These are phyloP conservation scores for Agelaius tricolor DNA, from an alignment of 2,113 vertebrate genomes.

Conservation along the genomic window DNA sequence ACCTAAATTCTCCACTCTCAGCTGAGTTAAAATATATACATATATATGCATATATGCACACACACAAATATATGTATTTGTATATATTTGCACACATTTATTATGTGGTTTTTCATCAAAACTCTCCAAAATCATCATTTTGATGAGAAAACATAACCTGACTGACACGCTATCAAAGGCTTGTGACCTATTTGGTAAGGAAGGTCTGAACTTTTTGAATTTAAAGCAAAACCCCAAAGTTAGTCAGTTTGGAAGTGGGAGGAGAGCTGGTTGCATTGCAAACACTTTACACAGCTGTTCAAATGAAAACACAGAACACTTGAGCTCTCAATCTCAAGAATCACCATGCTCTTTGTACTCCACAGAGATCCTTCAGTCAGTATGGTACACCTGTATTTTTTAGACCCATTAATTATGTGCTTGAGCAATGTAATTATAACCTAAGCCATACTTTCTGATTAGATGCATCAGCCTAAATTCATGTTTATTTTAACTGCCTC, in stretches of 20 bases:
- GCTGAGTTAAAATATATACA: not conserved
- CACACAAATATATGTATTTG: not conserved
- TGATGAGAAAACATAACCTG: not conserved
- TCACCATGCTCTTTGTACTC: constrained; percentile 40
- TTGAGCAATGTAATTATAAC: constrained; percentile 66
- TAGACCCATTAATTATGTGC: constrained; percentile 68
- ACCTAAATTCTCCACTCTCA: not conserved
- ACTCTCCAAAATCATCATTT: not conserved
- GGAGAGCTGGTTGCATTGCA: not conserved
- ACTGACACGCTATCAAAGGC: not conserved
- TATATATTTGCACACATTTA: not conserved
- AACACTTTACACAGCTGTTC: constrained; percentile 47
- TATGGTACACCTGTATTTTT: constrained; percentile 65
- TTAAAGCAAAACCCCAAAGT: not conserved
- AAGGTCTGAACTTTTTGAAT: not conserved
- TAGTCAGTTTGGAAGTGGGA: not conserved
- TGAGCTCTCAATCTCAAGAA: constrained; percentile 58
- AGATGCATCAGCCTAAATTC: constrained; percentile 64
- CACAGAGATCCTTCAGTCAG: constrained; percentile 57
- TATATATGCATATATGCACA: not conserved
- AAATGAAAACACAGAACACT: constrained; percentile 60
- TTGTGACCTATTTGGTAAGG: not conserved
- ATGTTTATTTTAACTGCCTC: constrained; percentile 70
- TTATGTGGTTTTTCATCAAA: not conserved
- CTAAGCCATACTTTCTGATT: constrained; percentile 60